Percentiles rank a stretch among this genome's conserved stretches.
These are phyloP conservation scores for Brachionus sp. DNA, from an alignment of 1,140 invertebrate genomes.

Conservation along the genomic window DNA sequence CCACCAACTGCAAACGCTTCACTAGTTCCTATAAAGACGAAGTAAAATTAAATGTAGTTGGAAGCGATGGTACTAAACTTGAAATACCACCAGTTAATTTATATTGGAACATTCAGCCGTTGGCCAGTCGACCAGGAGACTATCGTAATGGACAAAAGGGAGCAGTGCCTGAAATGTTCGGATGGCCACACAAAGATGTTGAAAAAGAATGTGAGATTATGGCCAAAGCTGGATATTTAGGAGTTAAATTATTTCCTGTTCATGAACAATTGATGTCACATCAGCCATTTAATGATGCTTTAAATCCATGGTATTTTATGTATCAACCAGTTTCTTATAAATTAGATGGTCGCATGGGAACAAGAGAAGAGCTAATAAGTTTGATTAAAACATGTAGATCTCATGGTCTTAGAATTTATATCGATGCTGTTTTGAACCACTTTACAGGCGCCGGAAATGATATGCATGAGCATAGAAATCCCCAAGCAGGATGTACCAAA, in stretches of 20 bases:
- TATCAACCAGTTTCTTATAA: constrained; percentile 85
- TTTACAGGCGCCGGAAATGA: constrained; percentile 67
- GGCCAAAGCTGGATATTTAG: constrained; percentile 45
- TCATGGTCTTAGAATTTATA: constrained; percentile 75
- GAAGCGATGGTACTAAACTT: constrained; percentile 31
- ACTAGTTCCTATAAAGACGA: neutral
- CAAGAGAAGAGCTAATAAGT: constrained; percentile 66
- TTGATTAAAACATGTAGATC: constrained; percentile 72
- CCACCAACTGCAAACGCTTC: constrained; percentile 32
- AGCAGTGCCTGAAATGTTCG: constrained; percentile 43
- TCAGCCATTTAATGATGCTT: constrained; percentile 37
- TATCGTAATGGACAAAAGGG: constrained; percentile 45
- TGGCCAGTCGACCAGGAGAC: constrained; percentile 18
- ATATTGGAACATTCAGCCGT: constrained; percentile 9
- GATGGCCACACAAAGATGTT: constrained; percentile 45
- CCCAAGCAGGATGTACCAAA: constrained; percentile 27
- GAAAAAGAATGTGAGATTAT: constrained; percentile 45
- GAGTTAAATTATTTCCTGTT: constrained; percentile 45
- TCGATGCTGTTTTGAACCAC: constrained; percentile 81
- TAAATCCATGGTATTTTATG: constrained; percentile 71
- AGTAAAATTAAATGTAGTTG: neutral
- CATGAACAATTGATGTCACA: constrained; percentile 46
- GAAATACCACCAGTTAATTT: constrained; percentile 30
- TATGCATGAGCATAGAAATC: constrained; percentile 53
- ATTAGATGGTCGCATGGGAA: constrained; percentile 72